These are phyloP conservation scores for Palythoa caribaeorum DNA, from an alignment of 92 coral and sea anemone species.

Conservation along the genomic window DNA sequence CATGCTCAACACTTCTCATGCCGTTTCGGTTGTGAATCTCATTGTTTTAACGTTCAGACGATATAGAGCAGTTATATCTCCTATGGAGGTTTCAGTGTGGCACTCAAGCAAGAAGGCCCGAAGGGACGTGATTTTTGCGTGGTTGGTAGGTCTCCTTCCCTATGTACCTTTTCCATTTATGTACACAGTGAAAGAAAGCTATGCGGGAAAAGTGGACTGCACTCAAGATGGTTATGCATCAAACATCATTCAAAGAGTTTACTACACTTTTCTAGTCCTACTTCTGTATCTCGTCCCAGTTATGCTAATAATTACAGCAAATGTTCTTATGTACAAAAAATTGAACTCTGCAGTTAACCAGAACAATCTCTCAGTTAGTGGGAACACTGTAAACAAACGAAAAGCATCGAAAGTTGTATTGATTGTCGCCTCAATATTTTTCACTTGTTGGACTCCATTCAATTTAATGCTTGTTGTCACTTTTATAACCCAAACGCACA, in stretches of 20 bases:
- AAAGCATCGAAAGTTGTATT: conserved; percentile 22
- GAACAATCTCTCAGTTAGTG: background rate
- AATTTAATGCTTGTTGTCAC: conserved; percentile 19
- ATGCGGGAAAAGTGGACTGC: background rate
- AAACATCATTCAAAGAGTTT: background rate
- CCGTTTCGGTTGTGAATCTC: conserved; percentile 50
- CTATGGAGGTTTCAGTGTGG: conserved; percentile 36
- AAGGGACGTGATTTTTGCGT: conserved; percentile 29
- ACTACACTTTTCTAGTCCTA: conserved; percentile 43
- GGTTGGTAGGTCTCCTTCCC: conserved; percentile 32
- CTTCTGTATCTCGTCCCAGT: conserved; percentile 48
- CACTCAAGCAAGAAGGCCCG: conserved; percentile 24
- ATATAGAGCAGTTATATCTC: conserved; percentile 46
- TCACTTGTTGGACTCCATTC: conserved; percentile 22
- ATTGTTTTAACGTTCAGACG: conserved; percentile 55
- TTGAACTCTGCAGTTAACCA: background rate
- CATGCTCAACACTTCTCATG: conserved; percentile 47
- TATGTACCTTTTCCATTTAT: conserved; percentile 42
- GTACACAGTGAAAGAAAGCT: conserved; percentile 18
- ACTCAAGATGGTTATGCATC: background rate
- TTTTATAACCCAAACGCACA: conserved; percentile 29
- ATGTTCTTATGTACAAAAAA: conserved; percentile 32
- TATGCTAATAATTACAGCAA: conserved; percentile 20
- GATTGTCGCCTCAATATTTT: conserved; percentile 1
- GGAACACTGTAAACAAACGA: background rate